Evolutionary conservation across 2,888 invertebrate genomes (phyloP).

Genomic region (Tipula confusa): DNA sequence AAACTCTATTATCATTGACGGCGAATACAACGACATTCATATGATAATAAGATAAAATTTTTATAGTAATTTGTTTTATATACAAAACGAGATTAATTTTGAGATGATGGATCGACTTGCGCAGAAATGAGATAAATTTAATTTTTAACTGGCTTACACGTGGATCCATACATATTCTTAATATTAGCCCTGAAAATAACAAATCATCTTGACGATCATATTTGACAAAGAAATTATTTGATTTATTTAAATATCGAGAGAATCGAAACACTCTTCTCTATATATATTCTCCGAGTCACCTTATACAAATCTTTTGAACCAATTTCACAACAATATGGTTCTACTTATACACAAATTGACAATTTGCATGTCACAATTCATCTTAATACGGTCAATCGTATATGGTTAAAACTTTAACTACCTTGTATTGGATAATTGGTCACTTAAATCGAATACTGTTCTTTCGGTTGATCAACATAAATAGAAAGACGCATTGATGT

Average conservation of each 20-base stretch:
- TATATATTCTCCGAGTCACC: not conserved
- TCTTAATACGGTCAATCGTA: slow-evolving; percentile 20
- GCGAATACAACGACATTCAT: not conserved
- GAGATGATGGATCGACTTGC: not conserved
- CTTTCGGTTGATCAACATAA: not conserved
- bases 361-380: not conserved
- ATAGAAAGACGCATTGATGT: not conserved
- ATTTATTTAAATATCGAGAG: not conserved
- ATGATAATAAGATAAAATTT: not conserved
- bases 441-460: slow-evolving; percentile 32
- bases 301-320: not conserved
- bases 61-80: not conserved
- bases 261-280: not conserved
- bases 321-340: not conserved
- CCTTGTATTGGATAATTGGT: slow-evolving; percentile 37
- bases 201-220: not conserved
- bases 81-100: not conserved
- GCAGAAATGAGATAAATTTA: not conserved
- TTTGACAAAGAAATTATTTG: not conserved
- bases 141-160: not conserved
- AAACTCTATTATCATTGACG: not conserved
- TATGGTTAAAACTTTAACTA: slow-evolving; percentile 33
- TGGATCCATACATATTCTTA: not conserved
- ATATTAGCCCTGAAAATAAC: not conserved
- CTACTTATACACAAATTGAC: not conserved